phyloP scores from a whole-genome alignment of 2,113 vertebrate genomes.

The Xyliphius kryptos region DNA sequence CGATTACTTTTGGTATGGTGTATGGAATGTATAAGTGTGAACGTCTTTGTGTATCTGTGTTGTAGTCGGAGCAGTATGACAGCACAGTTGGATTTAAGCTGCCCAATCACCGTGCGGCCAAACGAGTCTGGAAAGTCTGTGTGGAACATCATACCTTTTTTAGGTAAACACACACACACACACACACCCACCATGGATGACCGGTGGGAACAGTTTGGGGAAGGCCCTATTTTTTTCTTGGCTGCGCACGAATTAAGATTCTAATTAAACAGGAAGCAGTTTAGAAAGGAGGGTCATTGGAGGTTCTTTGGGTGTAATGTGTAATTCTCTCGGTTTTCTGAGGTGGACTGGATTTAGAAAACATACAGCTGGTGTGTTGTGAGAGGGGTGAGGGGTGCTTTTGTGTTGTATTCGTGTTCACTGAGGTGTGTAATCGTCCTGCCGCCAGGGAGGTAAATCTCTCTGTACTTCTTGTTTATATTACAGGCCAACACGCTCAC shows the following conservation, averaged over 20 bases:
- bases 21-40: not conserved
- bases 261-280: no score
- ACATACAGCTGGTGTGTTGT: not conserved
- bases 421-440: constrained; percentile 27
- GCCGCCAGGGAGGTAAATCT: constrained; percentile 9
- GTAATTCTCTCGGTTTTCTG: no score
- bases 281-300: no score
- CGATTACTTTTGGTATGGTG: no score
- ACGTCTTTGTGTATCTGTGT: constrained; percentile 44
- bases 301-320: no score
- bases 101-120: constrained; percentile 89
- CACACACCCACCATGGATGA: not conserved
- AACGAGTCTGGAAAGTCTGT: constrained; percentile 95
- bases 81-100: constrained; percentile 97
- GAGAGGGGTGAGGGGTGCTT: not conserved
- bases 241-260: no score
- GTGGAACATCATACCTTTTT: constrained; percentile 98
- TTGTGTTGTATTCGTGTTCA: constrained; percentile 11
- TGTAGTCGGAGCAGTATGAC: constrained; percentile 92
- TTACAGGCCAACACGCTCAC: not conserved
- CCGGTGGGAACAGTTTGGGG: no score
- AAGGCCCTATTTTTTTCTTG: no score
- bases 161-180: constrained; percentile 68
- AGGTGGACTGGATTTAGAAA: no score
- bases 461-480: constrained; percentile 7